Evolutionary conservation across 2,797 vertebrate genomes (phyloP).

Genomic region (Gadopsis bispinosus): DNA sequence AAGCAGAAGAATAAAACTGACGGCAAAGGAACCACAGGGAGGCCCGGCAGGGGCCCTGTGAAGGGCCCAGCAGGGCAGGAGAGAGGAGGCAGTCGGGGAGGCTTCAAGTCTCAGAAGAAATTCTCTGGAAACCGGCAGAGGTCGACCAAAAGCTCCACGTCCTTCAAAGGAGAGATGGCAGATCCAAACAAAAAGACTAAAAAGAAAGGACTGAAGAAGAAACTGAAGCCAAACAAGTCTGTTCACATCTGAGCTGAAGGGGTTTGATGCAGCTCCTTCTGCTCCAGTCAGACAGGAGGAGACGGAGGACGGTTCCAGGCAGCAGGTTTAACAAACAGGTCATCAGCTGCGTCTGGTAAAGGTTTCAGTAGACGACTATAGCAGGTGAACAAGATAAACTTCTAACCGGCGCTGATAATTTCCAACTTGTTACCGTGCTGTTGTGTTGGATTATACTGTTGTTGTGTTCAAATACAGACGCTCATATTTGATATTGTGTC

Average conservation of each 20-base stretch:
- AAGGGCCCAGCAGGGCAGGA: background rate
- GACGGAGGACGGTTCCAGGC: too few species aligned
- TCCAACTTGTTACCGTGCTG: too few species aligned
- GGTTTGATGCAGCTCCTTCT: background rate
- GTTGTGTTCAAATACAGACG: too few species aligned
- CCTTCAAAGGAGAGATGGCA: constrained; percentile 81
- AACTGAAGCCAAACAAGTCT: constrained; percentile 60
- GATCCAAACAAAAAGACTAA: constrained; percentile 65
- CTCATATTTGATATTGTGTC: too few species aligned
- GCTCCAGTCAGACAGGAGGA: too few species aligned
- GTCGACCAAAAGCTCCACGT: constrained; percentile 9
- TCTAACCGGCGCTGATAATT: too few species aligned
- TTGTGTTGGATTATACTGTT: too few species aligned
- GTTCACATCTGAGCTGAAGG: constrained; percentile 60
- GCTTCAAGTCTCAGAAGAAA: constrained; percentile 40
- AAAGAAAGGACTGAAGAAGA: constrained; percentile 76
- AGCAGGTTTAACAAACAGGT: too few species aligned
- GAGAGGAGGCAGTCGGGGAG: background rate
- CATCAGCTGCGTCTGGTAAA: too few species aligned
- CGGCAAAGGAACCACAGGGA: constrained; percentile 9
- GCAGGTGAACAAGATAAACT: too few species aligned
- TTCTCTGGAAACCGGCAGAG: constrained; percentile 31
- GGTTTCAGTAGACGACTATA: too few species aligned
- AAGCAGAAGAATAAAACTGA: constrained; percentile 54
- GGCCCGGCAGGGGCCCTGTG: background rate